phyloP scores from a whole-genome alignment of 37 sponge, comb jelly and placozoan genomes.

The Lycopodina hypogea region DNA sequence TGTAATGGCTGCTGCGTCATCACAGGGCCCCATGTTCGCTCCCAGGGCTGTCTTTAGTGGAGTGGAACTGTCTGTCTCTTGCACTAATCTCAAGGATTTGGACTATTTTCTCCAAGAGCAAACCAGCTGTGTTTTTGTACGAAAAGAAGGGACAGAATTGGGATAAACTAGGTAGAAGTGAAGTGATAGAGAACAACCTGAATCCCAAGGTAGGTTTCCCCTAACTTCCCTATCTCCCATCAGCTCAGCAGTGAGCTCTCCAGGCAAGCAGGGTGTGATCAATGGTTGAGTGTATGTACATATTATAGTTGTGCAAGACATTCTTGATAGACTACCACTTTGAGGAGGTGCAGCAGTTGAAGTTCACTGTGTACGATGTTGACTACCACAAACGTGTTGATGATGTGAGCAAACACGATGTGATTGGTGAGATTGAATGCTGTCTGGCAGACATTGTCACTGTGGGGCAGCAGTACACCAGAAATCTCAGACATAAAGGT shows the following conservation, averaged over 20 bases:
- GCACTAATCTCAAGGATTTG: slow-evolving; percentile 67
- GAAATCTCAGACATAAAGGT: slow-evolving; percentile 67
- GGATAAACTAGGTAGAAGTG: slow-evolving; percentile 66
- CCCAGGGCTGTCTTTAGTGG: slow-evolving; percentile 35
- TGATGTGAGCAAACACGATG: slow-evolving; percentile 66
- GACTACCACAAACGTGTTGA: slow-evolving; percentile 55
- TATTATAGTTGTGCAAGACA: slow-evolving; percentile 78
- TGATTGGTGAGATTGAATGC: slow-evolving; percentile 72
- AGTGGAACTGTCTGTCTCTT: slow-evolving; percentile 81
- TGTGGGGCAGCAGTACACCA: slow-evolving; percentile 61
- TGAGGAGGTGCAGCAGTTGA: slow-evolving; percentile 89
- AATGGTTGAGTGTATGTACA: too few species aligned
- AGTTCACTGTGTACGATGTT: slow-evolving; percentile 80
- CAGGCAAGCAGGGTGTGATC: too few species aligned
- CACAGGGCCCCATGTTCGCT: slow-evolving; percentile 22
- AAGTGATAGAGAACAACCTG: slow-evolving; percentile 83
- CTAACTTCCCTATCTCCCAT: not conserved
- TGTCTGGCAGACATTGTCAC: slow-evolving; percentile 75
- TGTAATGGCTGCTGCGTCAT: not conserved
- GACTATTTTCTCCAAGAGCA: slow-evolving; percentile 91
- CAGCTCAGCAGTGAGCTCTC: not conserved
- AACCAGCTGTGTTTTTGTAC: slow-evolving; percentile 76
- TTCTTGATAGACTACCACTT: slow-evolving; percentile 86
- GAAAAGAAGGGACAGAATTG: slow-evolving; percentile 37
- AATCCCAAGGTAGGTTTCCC: slow-evolving; percentile 75